Percentiles rank a stretch among this genome's conserved stretches.
These are phyloP conservation scores for Etheostoma cragini DNA, from an alignment of 2,113 vertebrate genomes.

Conservation along the genomic window DNA sequence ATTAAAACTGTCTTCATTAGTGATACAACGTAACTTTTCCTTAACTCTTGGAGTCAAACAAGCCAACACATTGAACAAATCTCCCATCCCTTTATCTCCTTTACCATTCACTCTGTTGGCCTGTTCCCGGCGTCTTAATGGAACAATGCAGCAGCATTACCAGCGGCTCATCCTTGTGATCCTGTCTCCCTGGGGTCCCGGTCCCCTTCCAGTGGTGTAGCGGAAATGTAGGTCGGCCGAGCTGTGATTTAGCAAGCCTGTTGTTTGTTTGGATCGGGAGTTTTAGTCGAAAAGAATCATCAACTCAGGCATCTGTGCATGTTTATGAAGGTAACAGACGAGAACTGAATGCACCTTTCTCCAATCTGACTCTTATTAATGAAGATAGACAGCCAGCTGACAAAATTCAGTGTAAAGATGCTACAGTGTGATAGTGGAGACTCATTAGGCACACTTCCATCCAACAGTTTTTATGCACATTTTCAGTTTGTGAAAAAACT, in stretches of 20 bases:
- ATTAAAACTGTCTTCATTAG: conserved; percentile 12
- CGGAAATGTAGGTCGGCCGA: conserved; percentile 77
- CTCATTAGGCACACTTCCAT: too few species aligned
- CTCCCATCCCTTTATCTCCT: conserved; percentile 69
- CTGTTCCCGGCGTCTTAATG: conserved; percentile 62
- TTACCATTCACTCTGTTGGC: conserved; percentile 70
- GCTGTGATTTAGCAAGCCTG: conserved; percentile 50
- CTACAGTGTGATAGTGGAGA: background rate
- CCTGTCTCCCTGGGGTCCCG: conserved; percentile 65
- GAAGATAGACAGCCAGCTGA: conserved; percentile 7
- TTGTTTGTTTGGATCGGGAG: conserved; percentile 60
- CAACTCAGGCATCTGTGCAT: conserved; percentile 15
- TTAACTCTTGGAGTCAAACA: conserved; percentile 46
- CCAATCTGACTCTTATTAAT: conserved; percentile 6
- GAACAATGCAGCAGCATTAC: conserved; percentile 77
- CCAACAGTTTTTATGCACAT: background rate
- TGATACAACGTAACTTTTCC: conserved; percentile 42
- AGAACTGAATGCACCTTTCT: conserved; percentile 24
- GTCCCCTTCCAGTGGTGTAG: conserved; percentile 55
- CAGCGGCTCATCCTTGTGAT: conserved; percentile 82
- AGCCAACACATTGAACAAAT: conserved; percentile 60
- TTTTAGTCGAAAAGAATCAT: conserved; percentile 41
- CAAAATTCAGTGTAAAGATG: background rate
- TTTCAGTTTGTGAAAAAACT: background rate
- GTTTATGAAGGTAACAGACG: conserved; percentile 33